Base-by-base conservation (phyloP, 2,888 invertebrate genomes). In the Parapristionchus giblindavisi region DNA sequence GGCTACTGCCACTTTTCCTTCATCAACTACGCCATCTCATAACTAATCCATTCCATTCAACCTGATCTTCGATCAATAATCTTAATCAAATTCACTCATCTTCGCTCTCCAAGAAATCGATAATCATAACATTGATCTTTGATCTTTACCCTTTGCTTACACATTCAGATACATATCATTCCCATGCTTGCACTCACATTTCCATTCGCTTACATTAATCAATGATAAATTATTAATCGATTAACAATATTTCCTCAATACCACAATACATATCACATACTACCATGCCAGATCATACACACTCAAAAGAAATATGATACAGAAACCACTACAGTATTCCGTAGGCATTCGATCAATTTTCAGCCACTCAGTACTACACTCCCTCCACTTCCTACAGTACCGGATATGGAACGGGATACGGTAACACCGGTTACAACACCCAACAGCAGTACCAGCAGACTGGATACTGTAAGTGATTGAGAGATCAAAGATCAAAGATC, bases 311-410 rank as follows among this genome's bases (percentile, higher is more conserved):
- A 65, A 2, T 5, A 40, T 43, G 43, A 60, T 17, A 48, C n/a
- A 56, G 56, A 14, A n/a, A 38, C 38, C 3, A 63, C 17, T 40
- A 70, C 38, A 71, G n/a, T n/a, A n/a, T n/a, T n/a, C 29, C 54
- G 5, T 6, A 24, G 56, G 40, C 29, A 56, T 24, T 38, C 3
- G 38, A 27, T 27, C 36, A 11, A 21, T 40, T 71, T 71, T 27
- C 56, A 71, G 70, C 54, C 56, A 71, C 70, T 29, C 56, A 54
- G 40, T 71, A 71, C 70, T 71, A 68, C 68, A 68, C 36, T 40
- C 70, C 70, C 2, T 71, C 70, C 40, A 71, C 70, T 14, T 29
- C 38, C n/a, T 52, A 68, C n/a, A n/a, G n/a, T n/a, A n/a, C n/a
- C n/a, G n/a, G n/a, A n/a, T n/a, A n/a, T n/a, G 14, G 56, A 17